These are phyloP conservation scores for Catalaphyllia jardinei DNA, from an alignment of 64 coral and sea anemone genomes.

Conservation along the genomic window DNA sequence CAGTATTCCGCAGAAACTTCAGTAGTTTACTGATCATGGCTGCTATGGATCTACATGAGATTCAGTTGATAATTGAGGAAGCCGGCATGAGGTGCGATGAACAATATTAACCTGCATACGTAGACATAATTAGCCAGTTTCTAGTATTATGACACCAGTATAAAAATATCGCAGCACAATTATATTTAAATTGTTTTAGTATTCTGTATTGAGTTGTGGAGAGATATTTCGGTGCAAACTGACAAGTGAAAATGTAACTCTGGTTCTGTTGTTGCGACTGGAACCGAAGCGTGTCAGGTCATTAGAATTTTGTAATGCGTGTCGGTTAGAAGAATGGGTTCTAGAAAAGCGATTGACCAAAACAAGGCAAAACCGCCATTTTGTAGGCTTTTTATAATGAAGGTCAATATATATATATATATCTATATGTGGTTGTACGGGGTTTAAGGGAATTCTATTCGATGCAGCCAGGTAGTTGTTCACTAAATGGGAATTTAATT, in stretches of 20 bases:
- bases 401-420: too few relatives aligned
- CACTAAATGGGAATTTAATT: too few relatives aligned
- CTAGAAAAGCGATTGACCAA: background rate
- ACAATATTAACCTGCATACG: background rate
- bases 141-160: too few relatives aligned
- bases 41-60: background rate
- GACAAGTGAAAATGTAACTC: background rate
- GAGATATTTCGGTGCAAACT: background rate
- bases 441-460: background rate
- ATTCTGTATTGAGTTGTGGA: too few relatives aligned
- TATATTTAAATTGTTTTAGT: too few relatives aligned
- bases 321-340: slow-evolving; percentile 17
- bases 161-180: too few relatives aligned
- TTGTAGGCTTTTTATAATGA: too few relatives aligned
- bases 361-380: too few relatives aligned
- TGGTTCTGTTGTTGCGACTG: too few relatives aligned
- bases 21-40: background rate
- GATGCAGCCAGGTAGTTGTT: too few relatives aligned
- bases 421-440: background rate
- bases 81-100: background rate
- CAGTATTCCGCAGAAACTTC: background rate
- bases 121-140: too few relatives aligned
- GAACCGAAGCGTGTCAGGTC: too few relatives aligned
- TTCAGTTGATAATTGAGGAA: background rate
- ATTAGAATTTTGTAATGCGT: background rate